Evolutionary conservation across 2,797 vertebrate species (phyloP).

Genomic region (Hydrophis major): DNA sequence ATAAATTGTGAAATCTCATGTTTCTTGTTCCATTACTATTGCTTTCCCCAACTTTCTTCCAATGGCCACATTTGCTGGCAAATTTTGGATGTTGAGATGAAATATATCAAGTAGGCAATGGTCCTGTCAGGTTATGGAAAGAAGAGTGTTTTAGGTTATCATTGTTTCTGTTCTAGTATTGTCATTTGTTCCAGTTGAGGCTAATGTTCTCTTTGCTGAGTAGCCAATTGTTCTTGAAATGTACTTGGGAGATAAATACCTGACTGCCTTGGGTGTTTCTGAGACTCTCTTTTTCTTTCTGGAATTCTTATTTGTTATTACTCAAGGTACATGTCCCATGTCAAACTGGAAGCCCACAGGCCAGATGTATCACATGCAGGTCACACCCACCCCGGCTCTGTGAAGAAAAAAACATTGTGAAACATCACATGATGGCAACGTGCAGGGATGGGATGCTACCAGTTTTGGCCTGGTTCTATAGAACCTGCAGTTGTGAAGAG

Average conservation of each 20-base stretch:
- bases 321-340: constrained; percentile 40
- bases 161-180: neutral
- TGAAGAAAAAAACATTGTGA: too few relatives aligned
- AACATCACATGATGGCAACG: too few relatives aligned
- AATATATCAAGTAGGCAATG: neutral
- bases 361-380: too few relatives aligned
- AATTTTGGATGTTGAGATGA: neutral
- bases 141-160: neutral
- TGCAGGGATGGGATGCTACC: too few relatives aligned
- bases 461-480: too few relatives aligned
- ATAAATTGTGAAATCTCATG: neutral
- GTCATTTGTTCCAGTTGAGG: neutral
- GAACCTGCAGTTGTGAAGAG: too few relatives aligned
- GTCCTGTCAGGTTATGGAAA: neutral
- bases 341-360: too few relatives aligned
- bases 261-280: constrained; percentile 61
- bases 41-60: neutral
- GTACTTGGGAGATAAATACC: constrained; percentile 61
- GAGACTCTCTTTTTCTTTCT: constrained; percentile 48
- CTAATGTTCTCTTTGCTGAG: constrained; percentile 8
- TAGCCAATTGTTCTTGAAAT: constrained; percentile 35
- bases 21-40: neutral
- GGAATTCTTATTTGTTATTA: constrained; percentile 51
- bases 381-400: too few relatives aligned
- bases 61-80: neutral